These are phyloP conservation scores for Dromas ardeola DNA, from an alignment of 2,113 vertebrate genomes.

Conservation along the genomic window DNA sequence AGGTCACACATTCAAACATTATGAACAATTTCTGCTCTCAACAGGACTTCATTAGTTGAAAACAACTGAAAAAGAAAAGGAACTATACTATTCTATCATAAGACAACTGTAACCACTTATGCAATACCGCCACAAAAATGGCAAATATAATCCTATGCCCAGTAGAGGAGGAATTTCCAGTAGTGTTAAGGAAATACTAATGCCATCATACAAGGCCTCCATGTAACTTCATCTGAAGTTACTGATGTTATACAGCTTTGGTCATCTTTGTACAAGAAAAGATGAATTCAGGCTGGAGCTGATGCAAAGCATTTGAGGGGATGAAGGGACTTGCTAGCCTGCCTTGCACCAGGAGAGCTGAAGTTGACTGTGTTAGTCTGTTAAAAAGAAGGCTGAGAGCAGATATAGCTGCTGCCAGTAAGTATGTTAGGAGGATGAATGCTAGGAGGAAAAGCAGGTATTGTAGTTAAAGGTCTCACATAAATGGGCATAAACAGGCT, in stretches of 20 bases:
- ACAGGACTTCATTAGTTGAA: background rate
- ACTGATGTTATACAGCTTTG: background rate
- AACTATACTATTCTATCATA: background rate
- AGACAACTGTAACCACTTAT: background rate
- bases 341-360: background rate
- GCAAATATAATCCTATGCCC: background rate
- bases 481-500: background rate
- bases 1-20: background rate
- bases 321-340: background rate
- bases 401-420: background rate
- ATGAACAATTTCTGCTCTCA: background rate
- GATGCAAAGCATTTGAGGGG: background rate
- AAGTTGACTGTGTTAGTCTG: background rate
- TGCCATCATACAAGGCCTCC: background rate
- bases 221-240: background rate
- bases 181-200: background rate
- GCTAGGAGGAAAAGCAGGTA: slow-evolving; percentile 6
- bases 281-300: background rate
- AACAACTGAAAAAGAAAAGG: background rate
- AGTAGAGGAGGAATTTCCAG: background rate
- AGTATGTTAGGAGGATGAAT: background rate
- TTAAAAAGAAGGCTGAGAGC: background rate
- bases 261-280: background rate
- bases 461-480: background rate
- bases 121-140: background rate